These are phyloP conservation scores for Aphelinus certus DNA, from an alignment of 1,140 invertebrate genomes.

Conservation along the genomic window DNA sequence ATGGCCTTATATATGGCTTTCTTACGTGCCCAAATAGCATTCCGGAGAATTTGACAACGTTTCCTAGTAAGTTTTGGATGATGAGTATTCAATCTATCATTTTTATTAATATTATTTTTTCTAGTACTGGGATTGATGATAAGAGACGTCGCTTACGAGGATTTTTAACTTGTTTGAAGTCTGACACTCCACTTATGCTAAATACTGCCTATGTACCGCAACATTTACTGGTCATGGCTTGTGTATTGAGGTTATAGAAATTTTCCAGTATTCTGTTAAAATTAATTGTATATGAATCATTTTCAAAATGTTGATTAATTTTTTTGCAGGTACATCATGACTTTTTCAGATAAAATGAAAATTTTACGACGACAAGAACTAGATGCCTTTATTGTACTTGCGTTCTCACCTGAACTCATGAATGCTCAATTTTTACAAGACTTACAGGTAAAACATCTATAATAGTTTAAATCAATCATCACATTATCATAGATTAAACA, in stretches of 20 bases:
- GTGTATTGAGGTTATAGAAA: slow-evolving; percentile 78
- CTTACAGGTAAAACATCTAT: slow-evolving; percentile 72
- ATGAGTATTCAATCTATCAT: too few species aligned
- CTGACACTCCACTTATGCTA: slow-evolving; percentile 86
- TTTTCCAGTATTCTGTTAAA: neutral
- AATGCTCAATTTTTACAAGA: slow-evolving; percentile 89
- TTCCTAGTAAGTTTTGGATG: too few species aligned
- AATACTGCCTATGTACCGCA: slow-evolving; percentile 91
- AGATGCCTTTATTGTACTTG: slow-evolving; percentile 89
- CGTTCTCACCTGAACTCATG: slow-evolving; percentile 86
- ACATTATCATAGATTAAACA: neutral
- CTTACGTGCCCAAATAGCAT: too few species aligned
- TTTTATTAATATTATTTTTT: slow-evolving; percentile 45
- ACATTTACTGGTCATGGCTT: slow-evolving; percentile 86
- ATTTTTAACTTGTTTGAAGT: slow-evolving; percentile 88
- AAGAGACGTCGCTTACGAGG: slow-evolving; percentile 85
- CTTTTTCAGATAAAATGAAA: slow-evolving; percentile 74
- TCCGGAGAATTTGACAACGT: too few species aligned
- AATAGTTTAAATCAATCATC: neutral
- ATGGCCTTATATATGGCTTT: too few species aligned
- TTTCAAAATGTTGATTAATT: slow-evolving; percentile 27
- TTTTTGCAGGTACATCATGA: slow-evolving; percentile 81
- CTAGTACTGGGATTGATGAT: slow-evolving; percentile 81
- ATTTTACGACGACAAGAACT: slow-evolving; percentile 85
- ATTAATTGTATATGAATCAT: neutral